Evolutionary conservation across 2,797 vertebrate species (phyloP).

Genomic region (Semaprochilodus insignis): DNA sequence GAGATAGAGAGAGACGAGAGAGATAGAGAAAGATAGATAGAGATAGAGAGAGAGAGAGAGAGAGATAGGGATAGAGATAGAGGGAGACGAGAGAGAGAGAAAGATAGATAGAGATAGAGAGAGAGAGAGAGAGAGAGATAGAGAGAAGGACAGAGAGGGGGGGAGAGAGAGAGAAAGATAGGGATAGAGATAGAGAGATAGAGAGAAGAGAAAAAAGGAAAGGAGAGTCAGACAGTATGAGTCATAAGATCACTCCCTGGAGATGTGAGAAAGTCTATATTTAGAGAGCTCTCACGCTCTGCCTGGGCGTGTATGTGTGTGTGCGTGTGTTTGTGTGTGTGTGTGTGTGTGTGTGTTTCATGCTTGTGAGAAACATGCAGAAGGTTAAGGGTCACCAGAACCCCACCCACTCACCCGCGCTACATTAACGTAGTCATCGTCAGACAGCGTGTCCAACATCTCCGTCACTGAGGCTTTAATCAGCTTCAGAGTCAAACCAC

Average conservation of each 20-base stretch:
- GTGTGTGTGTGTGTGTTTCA: not conserved
- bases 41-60: not conserved
- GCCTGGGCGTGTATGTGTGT: not conserved
- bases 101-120: no score
- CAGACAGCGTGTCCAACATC: conserved; percentile 96
- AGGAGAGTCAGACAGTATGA: not conserved
- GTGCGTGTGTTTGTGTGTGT: conserved; percentile 1
- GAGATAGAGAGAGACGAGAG: not conserved
- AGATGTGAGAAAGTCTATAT: conserved; percentile 15
- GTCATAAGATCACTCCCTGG: conserved; percentile 5
- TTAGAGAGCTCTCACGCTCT: conserved; percentile 11
- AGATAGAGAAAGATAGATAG: not conserved
- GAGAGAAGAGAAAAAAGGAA: not conserved
- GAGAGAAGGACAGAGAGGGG: conserved; percentile 13
- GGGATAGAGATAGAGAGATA: not conserved
- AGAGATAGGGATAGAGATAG: not conserved
- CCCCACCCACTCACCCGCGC: conserved; percentile 84
- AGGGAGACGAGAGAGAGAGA: conserved; percentile 4
- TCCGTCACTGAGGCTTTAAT: conserved; percentile 97
- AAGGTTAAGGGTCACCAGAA: not conserved
- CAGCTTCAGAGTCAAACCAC: conserved; percentile 94
- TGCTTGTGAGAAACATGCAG: not conserved
- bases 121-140: not conserved
- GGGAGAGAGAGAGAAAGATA: not conserved
- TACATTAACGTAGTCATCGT: conserved; percentile 97